Conservation (phyloP, 2,113 vertebrate species). For the Felis chaus region DNA sequence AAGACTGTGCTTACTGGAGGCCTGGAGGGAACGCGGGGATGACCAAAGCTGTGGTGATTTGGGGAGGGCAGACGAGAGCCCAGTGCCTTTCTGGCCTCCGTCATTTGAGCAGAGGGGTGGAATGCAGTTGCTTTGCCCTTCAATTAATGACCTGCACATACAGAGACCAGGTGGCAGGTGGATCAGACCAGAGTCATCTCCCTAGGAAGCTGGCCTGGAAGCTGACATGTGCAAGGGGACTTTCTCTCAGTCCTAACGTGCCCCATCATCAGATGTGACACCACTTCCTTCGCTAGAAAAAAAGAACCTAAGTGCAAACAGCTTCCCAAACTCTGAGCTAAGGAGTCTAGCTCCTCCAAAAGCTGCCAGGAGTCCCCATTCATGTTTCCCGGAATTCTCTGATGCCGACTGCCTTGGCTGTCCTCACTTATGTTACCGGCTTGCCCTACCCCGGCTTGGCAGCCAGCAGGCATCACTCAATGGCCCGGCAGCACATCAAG, state of each 20-base stretch:
- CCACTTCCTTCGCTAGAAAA: neutral
- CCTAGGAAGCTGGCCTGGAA: neutral
- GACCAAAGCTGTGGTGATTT: neutral
- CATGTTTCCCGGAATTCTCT: neutral
- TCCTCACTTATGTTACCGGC: neutral
- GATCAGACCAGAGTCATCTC: neutral
- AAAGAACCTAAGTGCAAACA: neutral
- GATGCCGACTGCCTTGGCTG: neutral
- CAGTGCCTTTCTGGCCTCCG: constrained; percentile 27
- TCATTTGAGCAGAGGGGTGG: neutral
- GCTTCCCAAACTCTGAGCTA: neutral
- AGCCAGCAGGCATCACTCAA: neutral
- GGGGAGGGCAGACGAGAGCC: constrained; percentile 67
- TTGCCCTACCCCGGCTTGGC: neutral
- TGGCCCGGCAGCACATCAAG: neutral
- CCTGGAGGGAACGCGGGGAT: constrained; percentile 45
- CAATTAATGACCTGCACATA: neutral
- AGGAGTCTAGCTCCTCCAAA: neutral
- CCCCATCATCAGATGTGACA: neutral
- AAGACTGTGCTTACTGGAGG: constrained; percentile 53
- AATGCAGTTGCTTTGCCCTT: neutral
- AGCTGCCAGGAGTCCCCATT: neutral
- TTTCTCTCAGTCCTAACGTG: neutral
- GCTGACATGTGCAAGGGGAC: neutral
- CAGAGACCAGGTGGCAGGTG: too few species aligned